Conservation (phyloP, 2,113 vertebrate genomes). For the Rousettus leschenaultii region DNA sequence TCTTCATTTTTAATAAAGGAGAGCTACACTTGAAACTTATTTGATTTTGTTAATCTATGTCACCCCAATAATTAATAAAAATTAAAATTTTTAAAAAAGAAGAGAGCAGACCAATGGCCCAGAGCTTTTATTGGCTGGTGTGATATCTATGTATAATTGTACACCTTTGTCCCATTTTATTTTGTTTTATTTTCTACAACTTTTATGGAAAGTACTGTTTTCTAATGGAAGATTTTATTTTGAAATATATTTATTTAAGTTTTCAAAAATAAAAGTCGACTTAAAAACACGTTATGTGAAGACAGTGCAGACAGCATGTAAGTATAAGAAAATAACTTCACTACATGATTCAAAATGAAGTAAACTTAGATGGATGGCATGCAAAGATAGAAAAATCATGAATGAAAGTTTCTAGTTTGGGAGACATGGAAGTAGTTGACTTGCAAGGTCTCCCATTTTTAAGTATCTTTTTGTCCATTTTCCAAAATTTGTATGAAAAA, state of each 20-base stretch:
- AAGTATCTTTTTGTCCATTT: not conserved
- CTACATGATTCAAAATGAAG: not conserved
- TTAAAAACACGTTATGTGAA: not conserved
- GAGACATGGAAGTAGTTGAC: not conserved
- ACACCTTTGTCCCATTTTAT: not conserved
- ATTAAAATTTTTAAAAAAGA: not conserved
- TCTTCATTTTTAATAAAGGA: not conserved
- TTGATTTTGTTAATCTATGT: no score
- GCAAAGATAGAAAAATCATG: not conserved
- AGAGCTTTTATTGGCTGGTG: not conserved
- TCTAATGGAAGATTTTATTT: not conserved
- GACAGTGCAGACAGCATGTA: not conserved
- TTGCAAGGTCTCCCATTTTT: slow-evolving; percentile 39
- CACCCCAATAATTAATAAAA: no score
- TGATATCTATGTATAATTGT: not conserved
- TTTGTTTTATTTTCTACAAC: not conserved
- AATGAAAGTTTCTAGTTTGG: not conserved
- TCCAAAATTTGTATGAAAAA: not conserved
- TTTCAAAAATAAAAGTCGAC: not conserved
- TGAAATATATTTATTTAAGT: not conserved
- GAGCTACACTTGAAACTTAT: no score
- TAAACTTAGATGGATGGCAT: not conserved
- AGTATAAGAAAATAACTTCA: not conserved
- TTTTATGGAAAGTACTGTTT: not conserved
- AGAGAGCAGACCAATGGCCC: not conserved